These are phyloP conservation scores for Holacanthus passer DNA, from an alignment of 2,113 vertebrate genomes.

Conservation along the genomic window DNA sequence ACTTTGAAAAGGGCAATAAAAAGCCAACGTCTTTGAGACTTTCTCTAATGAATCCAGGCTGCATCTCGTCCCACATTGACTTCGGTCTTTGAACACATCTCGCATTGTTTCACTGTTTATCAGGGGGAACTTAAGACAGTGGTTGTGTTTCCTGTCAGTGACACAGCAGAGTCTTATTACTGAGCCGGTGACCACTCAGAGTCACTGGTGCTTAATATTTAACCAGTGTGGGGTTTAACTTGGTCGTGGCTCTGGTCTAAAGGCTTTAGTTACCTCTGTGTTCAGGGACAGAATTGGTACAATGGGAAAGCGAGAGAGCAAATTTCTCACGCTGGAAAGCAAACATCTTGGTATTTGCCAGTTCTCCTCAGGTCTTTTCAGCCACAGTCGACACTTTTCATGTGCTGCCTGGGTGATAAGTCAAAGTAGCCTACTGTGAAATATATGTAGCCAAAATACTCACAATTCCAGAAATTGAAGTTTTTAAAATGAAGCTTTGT, in stretches of 20 bases:
- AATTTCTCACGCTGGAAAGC: background rate
- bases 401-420: background rate
- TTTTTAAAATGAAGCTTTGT: background rate
- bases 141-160: constrained; percentile 42
- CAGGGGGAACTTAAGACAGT: constrained; percentile 23
- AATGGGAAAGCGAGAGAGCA: background rate
- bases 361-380: constrained; percentile 8
- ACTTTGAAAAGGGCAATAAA: background rate
- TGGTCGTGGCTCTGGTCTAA: constrained; percentile 43
- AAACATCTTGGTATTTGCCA: constrained; percentile 17
- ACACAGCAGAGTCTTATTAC: constrained; percentile 64
- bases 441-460: background rate
- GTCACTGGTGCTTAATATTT: constrained; percentile 78
- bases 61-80: background rate
- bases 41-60: constrained; percentile 7
- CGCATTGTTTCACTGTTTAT: constrained; percentile 10
- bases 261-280: constrained; percentile 66
- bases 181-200: constrained; percentile 33
- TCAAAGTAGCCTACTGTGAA: background rate
- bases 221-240: constrained; percentile 61
- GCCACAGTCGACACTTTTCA: constrained; percentile 39
- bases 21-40: constrained; percentile 2
- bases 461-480: background rate
- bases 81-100: background rate
- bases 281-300: constrained; percentile 1